A percentile compares a stretch with the other conserved stretches of the same genome.
phyloP scores from a whole-genome alignment of 1,140 invertebrate species.

The Popillia japonica region DNA sequence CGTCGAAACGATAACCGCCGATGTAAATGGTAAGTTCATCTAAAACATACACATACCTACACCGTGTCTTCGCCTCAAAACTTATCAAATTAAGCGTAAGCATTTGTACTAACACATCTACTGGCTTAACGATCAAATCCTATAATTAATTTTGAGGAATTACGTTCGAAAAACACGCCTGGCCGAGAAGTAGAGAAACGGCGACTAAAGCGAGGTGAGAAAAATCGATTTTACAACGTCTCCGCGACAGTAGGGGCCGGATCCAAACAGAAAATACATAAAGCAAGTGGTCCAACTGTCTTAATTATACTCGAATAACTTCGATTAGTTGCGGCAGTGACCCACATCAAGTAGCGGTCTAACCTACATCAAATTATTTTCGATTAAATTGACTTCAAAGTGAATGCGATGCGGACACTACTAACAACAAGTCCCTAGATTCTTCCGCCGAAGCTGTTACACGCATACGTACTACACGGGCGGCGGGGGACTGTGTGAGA shows the following conservation, averaged over 20 bases:
- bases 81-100: too few species aligned
- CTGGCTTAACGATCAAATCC: neutral
- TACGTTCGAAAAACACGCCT: neutral
- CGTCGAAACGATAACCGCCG: conserved; percentile 71
- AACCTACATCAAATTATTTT: conserved; percentile 34
- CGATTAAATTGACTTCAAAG: conserved; percentile 32
- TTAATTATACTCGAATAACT: conserved; percentile 29
- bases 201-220: neutral
- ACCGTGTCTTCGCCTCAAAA: too few species aligned
- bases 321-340: conserved; percentile 23
- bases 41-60: too few species aligned
- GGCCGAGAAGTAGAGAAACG: neutral
- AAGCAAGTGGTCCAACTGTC: conserved; percentile 19
- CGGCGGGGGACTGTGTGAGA: too few species aligned
- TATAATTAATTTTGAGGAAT: neutral
- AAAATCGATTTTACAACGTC: neutral
- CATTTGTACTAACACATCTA: neutral
- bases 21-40: conserved; percentile 79
- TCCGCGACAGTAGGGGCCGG: neutral
- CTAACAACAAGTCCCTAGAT: neutral
- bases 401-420: neutral
- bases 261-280: neutral
- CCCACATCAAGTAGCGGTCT: conserved; percentile 27
- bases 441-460: too few species aligned
- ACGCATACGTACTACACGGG: too few species aligned